phyloP scores from a whole-genome alignment of 2,797 vertebrate genomes.

The Sebastes alutus region DNA sequence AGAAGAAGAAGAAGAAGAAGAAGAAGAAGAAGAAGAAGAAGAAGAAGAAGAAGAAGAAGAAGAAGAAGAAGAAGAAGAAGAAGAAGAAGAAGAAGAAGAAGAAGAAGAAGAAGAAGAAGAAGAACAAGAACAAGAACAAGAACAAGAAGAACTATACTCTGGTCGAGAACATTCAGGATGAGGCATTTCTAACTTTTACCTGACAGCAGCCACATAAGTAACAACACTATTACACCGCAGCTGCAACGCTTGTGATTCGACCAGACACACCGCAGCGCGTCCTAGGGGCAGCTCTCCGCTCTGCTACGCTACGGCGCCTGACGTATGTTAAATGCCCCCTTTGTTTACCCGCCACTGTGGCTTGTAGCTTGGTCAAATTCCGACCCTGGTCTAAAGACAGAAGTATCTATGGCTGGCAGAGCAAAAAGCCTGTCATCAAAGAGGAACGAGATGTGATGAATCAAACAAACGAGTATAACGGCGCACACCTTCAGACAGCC shows the following conservation, averaged over 20 bases:
- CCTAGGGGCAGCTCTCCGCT: background rate
- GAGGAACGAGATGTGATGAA: background rate
- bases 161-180: no score
- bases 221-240: no score
- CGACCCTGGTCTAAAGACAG: background rate
- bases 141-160: no score
- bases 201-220: background rate
- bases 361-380: background rate
- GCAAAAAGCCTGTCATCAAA: background rate
- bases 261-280: background rate
- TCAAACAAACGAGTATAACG: no score
- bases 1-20: no score
- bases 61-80: background rate
- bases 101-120: rapidly evolving
- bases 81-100: rapidly evolving
- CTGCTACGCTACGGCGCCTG: background rate
- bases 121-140: no score
- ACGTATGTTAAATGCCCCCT: background rate
- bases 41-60: no score
- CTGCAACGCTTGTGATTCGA: no score
- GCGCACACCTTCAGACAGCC: background rate
- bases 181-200: background rate
- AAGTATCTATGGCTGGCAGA: background rate
- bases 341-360: background rate
- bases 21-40: rapidly evolving